Percentiles rank a stretch among this genome's conserved stretches.
phyloP scores from a whole-genome alignment of 2,888 invertebrate genomes.

The Epinotia nisella region DNA sequence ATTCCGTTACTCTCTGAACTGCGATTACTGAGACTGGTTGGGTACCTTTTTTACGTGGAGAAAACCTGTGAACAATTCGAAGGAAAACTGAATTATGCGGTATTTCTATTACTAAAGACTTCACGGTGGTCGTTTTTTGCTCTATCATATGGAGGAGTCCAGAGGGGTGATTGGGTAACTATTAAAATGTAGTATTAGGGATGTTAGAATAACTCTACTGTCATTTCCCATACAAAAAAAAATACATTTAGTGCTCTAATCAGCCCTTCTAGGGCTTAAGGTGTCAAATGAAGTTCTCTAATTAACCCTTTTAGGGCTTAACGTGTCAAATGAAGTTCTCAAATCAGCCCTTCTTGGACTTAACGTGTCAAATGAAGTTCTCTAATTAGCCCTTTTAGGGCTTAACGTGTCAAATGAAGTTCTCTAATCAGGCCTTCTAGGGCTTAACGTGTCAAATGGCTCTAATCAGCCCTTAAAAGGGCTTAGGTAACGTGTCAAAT shows the following conservation, averaged over 20 bases:
- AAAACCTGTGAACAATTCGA: background rate
- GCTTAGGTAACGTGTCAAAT: too few relatives aligned
- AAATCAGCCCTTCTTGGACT: too few relatives aligned
- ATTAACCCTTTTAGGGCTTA: too few relatives aligned
- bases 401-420: background rate
- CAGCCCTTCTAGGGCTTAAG: background rate
- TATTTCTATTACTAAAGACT: background rate
- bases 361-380: too few relatives aligned
- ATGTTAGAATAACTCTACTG: too few relatives aligned
- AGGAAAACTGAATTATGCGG: background rate
- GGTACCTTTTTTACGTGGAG: background rate
- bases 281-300: too few relatives aligned
- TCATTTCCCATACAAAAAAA: too few relatives aligned
- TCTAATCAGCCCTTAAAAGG: too few relatives aligned
- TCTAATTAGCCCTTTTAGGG: background rate
- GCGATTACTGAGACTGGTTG: slow-evolving; percentile 34
- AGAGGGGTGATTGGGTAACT: too few relatives aligned
- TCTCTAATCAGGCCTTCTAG: background rate
- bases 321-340: too few relatives aligned
- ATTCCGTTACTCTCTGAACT: slow-evolving; percentile 31
- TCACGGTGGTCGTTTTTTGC: background rate
- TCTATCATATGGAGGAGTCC: background rate
- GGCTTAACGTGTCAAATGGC: background rate
- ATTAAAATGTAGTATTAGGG: too few relatives aligned
- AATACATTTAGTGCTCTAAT: background rate